Evolutionary conservation across 2,113 vertebrate genomes (phyloP).

Genomic region (Anguilla rostrata): DNA sequence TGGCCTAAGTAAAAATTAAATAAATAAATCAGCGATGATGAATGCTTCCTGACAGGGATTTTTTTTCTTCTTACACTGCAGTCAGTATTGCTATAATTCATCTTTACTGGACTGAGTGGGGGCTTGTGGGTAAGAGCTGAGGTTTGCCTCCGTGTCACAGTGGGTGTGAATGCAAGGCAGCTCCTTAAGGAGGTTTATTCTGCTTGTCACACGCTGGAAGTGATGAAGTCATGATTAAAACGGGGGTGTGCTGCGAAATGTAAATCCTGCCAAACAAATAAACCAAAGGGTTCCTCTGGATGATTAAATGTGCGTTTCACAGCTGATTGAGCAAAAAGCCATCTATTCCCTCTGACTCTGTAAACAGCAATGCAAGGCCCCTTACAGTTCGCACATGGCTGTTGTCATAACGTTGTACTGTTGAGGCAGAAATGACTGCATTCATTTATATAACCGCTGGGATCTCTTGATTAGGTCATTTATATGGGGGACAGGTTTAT

Average conservation of each 20-base stretch:
- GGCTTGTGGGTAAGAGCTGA: constrained; percentile 2
- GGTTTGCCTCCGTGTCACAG: constrained; percentile 36
- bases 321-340: constrained; percentile 71
- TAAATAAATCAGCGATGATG: not conserved
- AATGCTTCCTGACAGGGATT: not conserved
- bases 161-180: constrained; percentile 52
- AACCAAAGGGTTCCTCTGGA: constrained; percentile 65
- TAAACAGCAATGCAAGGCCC: constrained; percentile 59
- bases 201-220: constrained; percentile 63
- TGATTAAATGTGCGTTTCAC: constrained; percentile 78
- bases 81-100: constrained; percentile 29
- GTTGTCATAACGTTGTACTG: constrained; percentile 69
- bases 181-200: constrained; percentile 69
- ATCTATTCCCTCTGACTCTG: constrained; percentile 60
- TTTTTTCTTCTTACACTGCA: not conserved
- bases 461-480: constrained; percentile 76
- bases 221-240: constrained; percentile 79
- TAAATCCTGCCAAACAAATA: constrained; percentile 77
- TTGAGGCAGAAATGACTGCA: constrained; percentile 60
- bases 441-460: constrained; percentile 66
- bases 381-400: constrained; percentile 59
- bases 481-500: constrained; percentile 76
- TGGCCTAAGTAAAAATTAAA: not conserved
- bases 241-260: constrained; percentile 67
- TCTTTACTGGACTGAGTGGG: constrained; percentile 30